Evolutionary conservation across 2,797 vertebrate species (phyloP), one percentile per base, ranked within the genome.

Genomic region (Paramormyrops hopkinsi): DNA sequence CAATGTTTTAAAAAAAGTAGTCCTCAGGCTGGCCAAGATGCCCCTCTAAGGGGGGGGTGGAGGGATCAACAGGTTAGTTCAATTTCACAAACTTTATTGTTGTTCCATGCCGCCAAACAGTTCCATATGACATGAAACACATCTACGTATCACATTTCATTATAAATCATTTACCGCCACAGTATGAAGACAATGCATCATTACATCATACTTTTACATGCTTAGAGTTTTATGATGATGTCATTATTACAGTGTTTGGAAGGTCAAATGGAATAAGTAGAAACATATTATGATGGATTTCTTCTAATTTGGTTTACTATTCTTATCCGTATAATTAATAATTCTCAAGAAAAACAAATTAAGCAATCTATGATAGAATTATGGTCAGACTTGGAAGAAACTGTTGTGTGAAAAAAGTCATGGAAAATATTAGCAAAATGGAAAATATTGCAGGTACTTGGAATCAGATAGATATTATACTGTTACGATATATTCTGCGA

Each of bases 361-460:
- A 94, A 94, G 94, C 91, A 92, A 88, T 92, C 91, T 91, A 92
- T 92, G 91, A 93, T 92, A 93, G 94, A 95, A 95, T 92, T 95
- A 94, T 92, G 41, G 25, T 89, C n/a, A 89, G 84, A 76, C 84
- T 89, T 44, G 91, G 93, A 92, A 94, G 93, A 92, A 94, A 95
- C 93, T 90, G 92, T 93, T 94, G 90, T 94, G 95, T 95, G 95
- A 94, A 96, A 96, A 96, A 96, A 95, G 95, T 95, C 92, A 95
- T 96, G 96, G 96, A 96, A 96, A 96, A 96, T 96, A 96, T 96
- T 96, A 96, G 94, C 94, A 94, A 94, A 94, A 95, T 93, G 96
- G 96, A 96, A 96, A 96, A 96, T 95, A 93, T 96, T 96, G 95
- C 96, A 96, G 95, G 95, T 96, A 96, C 94, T 95, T 96, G 96